A percentile compares a stretch with the other conserved stretches of the same genome.
These are phyloP conservation scores for Bergia puertoricense DNA, from an alignment of 92 coral and sea anemone genomes.

Conservation along the genomic window DNA sequence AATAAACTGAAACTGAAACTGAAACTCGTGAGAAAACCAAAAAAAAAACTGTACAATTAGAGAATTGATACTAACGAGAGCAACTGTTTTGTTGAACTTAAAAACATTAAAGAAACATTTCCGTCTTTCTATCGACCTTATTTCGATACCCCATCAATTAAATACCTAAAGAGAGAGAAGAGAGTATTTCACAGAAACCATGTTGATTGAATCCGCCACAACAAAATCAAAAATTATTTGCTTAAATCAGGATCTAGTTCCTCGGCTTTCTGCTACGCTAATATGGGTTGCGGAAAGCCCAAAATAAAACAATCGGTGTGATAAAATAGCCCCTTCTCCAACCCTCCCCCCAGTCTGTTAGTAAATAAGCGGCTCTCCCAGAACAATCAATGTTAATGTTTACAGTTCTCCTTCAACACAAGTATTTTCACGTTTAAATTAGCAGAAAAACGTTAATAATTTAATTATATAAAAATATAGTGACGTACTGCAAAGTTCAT, in stretches of 20 bases:
- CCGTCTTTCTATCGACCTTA: neutral
- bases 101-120: neutral
- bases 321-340: neutral
- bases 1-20: no score
- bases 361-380: constrained; percentile 38
- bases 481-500: neutral
- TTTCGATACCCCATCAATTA: neutral
- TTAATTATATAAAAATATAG: neutral
- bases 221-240: no score
- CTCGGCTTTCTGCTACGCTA: neutral
- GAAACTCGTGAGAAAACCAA: neutral
- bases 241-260: neutral
- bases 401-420: neutral
- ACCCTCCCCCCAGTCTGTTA: neutral
- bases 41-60: neutral
- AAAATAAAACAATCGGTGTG: neutral
- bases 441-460: neutral
- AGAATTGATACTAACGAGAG: no score
- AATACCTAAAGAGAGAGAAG: neutral
- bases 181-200: no score
- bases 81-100: no score
- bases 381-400: neutral
- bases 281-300: neutral
- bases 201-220: no score
- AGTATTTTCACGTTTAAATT: neutral